phyloP scores from a whole-genome alignment of 2,113 vertebrate genomes.

The Cyanistes caeruleus region DNA sequence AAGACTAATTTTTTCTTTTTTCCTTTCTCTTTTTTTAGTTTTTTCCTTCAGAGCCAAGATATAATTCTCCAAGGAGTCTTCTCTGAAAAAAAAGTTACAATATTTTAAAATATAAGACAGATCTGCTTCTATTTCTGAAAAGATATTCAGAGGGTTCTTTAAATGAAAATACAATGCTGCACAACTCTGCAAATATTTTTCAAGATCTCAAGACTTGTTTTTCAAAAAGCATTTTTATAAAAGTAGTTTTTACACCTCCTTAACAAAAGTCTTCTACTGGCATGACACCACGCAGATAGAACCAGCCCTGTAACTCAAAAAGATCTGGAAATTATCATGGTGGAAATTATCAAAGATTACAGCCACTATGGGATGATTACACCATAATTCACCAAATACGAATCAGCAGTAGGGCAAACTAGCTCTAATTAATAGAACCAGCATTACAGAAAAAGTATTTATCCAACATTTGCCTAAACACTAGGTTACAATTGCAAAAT shows the following conservation, averaged over 20 bases:
- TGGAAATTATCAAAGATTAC: neutral
- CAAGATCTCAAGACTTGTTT: neutral
- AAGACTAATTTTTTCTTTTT: neutral
- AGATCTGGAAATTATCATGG: neutral
- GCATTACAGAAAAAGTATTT: neutral
- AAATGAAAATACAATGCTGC: neutral
- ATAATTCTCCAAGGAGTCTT: neutral
- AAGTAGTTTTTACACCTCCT: neutral
- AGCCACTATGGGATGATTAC: neutral
- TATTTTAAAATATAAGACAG: neutral
- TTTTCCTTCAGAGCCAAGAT: neutral
- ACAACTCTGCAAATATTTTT: neutral
- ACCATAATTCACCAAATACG: neutral
- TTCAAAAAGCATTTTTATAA: neutral
- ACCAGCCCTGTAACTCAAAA: neutral
- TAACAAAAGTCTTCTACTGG: neutral
- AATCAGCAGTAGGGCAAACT: neutral
- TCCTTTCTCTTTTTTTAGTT: neutral
- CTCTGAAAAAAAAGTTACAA: neutral
- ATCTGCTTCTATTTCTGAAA: neutral
- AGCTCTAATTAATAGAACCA: neutral
- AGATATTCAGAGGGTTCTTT: neutral
- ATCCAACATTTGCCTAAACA: neutral
- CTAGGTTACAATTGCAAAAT: neutral
- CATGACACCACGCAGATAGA: neutral